Evolutionary conservation across 1,140 invertebrate genomes (phyloP).

Genomic region (Acromyrmex charruanus): DNA sequence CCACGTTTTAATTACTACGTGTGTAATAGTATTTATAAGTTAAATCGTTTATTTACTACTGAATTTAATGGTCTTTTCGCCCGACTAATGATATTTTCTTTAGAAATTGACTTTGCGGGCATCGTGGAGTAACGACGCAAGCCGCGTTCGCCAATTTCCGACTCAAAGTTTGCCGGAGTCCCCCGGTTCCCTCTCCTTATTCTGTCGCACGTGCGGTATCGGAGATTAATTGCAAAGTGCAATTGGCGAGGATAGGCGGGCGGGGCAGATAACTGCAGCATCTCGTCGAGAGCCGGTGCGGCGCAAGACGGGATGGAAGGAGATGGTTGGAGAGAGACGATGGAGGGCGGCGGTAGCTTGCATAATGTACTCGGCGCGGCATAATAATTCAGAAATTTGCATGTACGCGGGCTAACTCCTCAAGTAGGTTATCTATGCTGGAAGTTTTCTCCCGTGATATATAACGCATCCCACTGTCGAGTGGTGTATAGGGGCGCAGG

Average conservation of each 20-base stretch:
- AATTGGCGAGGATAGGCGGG: constrained; percentile 56
- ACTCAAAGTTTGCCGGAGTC: constrained; percentile 19
- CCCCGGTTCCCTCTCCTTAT: neutral
- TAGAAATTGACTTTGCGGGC: constrained; percentile 16
- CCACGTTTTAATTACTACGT: neutral
- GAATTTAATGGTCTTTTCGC: neutral
- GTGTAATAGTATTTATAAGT: neutral
- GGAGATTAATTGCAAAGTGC: constrained; percentile 79
- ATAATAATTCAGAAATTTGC: constrained; percentile 87
- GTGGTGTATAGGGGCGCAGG: constrained; percentile 48
- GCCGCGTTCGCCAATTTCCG: constrained; percentile 44
- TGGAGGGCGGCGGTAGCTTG: constrained; percentile 58
- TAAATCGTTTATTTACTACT: constrained; percentile 6
- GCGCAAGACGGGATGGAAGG: neutral
- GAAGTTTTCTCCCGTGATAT: constrained; percentile 85
- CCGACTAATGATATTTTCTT: constrained; percentile 8
- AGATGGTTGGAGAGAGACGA: constrained; percentile 59
- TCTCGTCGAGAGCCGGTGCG: constrained; percentile 70
- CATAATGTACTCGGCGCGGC: constrained; percentile 82
- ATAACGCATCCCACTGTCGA: constrained; percentile 82
- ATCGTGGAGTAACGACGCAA: constrained; percentile 1
- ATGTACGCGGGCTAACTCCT: constrained; percentile 87
- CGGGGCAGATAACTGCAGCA: constrained; percentile 72
- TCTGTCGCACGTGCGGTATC: constrained; percentile 32
- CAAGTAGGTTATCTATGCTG: constrained; percentile 87